These are phyloP conservation scores for Pedicia rivosa DNA, from an alignment of 2,888 invertebrate species.

Conservation along the genomic window DNA sequence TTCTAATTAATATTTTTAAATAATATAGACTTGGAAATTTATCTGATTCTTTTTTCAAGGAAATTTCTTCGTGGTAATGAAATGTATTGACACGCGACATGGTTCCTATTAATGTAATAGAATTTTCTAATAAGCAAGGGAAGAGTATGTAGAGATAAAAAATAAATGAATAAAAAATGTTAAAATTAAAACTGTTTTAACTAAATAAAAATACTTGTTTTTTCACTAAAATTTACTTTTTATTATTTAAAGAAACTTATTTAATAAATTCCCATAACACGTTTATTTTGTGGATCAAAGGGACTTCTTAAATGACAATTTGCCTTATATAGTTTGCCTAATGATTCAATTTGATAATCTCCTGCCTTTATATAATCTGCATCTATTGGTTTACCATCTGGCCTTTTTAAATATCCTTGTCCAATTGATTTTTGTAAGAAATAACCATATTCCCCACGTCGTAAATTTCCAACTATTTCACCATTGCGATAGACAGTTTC, in stretches of 20 bases:
- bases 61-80: too few relatives aligned
- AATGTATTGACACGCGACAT: too few relatives aligned
- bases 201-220: too few relatives aligned
- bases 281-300: constrained; percentile 64
- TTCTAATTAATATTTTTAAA: too few relatives aligned
- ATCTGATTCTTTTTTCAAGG: too few relatives aligned
- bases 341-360: constrained; percentile 61
- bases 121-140: too few relatives aligned
- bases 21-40: too few relatives aligned
- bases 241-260: constrained; percentile 6
- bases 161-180: too few relatives aligned
- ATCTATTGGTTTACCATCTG: constrained; percentile 43
- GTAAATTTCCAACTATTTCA: constrained; percentile 57
- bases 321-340: constrained; percentile 58
- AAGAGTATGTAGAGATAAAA: too few relatives aligned
- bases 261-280: constrained; percentile 50
- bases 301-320: constrained; percentile 55
- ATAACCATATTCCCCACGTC: constrained; percentile 65
- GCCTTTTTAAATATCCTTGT: constrained; percentile 38
- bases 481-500: constrained; percentile 73
- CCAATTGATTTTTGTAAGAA: constrained; percentile 38
- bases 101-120: too few relatives aligned
- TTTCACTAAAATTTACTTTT: too few relatives aligned
- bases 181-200: too few relatives aligned
- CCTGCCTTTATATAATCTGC: constrained; percentile 51